Percentiles rank a stretch among this genome's conserved stretches.
Conservation (phyloP, 2,113 vertebrate species). For the Tachysurus vachellii region DNA sequence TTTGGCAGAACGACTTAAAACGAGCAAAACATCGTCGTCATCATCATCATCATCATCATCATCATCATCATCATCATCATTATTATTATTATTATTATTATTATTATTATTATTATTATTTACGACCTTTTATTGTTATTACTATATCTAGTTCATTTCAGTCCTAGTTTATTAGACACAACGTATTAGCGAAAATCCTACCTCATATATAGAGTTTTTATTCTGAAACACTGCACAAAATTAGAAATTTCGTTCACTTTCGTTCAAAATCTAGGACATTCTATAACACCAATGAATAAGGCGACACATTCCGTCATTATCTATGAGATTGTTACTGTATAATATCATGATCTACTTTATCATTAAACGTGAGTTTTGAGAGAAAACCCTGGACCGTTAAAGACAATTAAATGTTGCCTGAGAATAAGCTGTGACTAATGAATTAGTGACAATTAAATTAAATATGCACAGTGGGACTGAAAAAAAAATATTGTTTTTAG, state of each 20-base stretch:
- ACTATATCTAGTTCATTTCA: background rate
- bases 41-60: background rate
- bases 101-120: background rate
- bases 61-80: background rate
- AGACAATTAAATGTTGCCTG: background rate
- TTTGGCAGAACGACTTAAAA: background rate
- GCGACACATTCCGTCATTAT: background rate
- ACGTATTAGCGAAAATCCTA: background rate
- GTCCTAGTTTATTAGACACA: background rate
- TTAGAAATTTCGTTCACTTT: background rate
- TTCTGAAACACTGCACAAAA: background rate
- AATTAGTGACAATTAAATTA: background rate
- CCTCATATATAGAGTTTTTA: background rate
- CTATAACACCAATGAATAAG: background rate
- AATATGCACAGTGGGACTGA: background rate
- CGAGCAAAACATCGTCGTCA: background rate
- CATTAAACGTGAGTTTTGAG: background rate
- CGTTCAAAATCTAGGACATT: background rate
- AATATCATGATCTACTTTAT: background rate
- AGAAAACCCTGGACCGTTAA: background rate
- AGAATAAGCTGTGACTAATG: background rate
- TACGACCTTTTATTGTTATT: too few species aligned
- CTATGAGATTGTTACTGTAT: background rate
- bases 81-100: background rate
- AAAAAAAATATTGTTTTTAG: background rate